Base-by-base conservation (phyloP, 2,113 vertebrate genomes). In the Cyanoderma ruficeps region DNA sequence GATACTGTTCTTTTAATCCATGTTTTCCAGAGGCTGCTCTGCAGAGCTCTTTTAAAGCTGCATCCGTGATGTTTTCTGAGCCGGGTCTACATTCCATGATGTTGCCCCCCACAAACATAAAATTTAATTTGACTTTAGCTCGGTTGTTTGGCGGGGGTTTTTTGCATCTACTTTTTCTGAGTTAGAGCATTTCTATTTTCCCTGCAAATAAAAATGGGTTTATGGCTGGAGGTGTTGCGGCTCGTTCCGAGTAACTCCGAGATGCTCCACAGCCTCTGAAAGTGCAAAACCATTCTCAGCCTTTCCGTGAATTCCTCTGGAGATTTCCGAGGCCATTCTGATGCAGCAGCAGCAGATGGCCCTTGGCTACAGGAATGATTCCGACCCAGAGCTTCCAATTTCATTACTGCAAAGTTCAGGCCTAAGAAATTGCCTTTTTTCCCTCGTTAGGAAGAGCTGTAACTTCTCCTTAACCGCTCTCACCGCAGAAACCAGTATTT, bases 11-110 rank as follows among this genome's bases (percentile, higher is more conserved):
- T 61, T 95, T 91, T 44, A 91, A 86, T 87, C 92, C 76, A 4
- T 53, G 69, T 95, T 97, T 94, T 96, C 81, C 82, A 90, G 79
- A 71, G 67, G 61, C 20, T 81, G 27, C 67, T 89, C 82, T 90
- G 35, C 71, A 92, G 76, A 96, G 44, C 41, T 57, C 13, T n/a
- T 28, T 77, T 65, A 18, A 5, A 35, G 37, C n/a, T 21, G 39
- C 11, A 39, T 12, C 39, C 11, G 6, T 10, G 18, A 28, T 77
- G 33, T 41, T 86, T 70, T 59, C 93, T 4, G 46, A 94, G 82
- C 60, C 91, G 56, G 41, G 35, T 31, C 65, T 55, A 56, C 83
- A 28, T 63, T 92, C 92, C 92, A 68, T 3, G 9, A 68, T 30
- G 71, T 17, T 83, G 68, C 71, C 94, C 94, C 44, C 67, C 75